Conservation (phyloP, 2,888 invertebrate genomes). For the Pardosa pseudoannulata region DNA sequence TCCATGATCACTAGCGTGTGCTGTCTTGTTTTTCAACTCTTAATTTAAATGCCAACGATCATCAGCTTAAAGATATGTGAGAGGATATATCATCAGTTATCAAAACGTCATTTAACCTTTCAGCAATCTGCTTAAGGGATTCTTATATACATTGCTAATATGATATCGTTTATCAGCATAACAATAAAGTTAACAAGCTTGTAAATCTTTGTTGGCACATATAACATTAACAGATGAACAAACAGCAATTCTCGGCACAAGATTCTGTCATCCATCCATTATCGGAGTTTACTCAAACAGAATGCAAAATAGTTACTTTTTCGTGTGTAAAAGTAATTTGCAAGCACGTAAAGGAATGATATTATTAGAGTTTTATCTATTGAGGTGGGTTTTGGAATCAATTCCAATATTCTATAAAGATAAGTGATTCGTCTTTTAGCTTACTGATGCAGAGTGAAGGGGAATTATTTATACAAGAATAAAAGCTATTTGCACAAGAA, state of each 20-base stretch:
- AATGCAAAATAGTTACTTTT: slow-evolving; percentile 17
- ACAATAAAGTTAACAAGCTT: background rate
- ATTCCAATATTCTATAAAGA: background rate
- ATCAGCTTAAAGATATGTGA: background rate
- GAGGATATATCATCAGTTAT: background rate
- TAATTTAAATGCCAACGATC: background rate
- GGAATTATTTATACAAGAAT: too few species aligned
- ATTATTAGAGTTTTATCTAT: background rate
- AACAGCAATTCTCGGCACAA: background rate
- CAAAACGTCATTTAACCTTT: background rate
- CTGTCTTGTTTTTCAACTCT: background rate
- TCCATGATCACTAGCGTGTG: too few species aligned
- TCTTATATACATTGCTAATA: background rate
- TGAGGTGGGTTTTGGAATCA: background rate
- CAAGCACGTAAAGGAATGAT: background rate
- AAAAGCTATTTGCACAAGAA: too few species aligned
- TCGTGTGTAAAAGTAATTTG: slow-evolving; percentile 15
- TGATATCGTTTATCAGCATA: slow-evolving; percentile 10
- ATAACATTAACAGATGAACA: background rate
- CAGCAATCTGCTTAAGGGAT: background rate
- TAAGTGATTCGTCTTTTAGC: background rate
- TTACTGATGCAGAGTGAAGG: too few species aligned
- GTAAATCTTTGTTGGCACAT: background rate
- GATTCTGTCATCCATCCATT: background rate
- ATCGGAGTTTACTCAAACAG: slow-evolving; percentile 5